A percentile compares a stretch with the other conserved stretches of the same genome.
Conservation (phyloP, 2,113 vertebrate genomes). For the Carassius carassius region DNA sequence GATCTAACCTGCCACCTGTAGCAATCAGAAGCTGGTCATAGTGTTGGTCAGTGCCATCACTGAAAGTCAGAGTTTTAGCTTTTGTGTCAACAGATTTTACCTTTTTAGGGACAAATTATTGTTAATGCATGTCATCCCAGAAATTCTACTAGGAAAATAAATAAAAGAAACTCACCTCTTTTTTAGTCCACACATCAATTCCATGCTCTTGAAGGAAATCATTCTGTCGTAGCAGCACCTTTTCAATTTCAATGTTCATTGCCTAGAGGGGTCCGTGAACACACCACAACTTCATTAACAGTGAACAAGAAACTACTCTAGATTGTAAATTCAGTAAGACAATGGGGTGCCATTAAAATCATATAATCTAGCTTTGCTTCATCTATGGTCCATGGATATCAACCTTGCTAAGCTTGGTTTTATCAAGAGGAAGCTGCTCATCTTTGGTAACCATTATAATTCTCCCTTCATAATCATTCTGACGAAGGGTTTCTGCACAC, state of each 20-base stretch:
- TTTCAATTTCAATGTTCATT: conserved; percentile 75
- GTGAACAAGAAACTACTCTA: background rate
- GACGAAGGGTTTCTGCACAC: conserved; percentile 86
- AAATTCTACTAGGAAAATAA: background rate
- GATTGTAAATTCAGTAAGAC: background rate
- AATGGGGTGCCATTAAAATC: background rate
- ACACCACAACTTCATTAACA: background rate
- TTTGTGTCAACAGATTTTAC: conserved; percentile 72
- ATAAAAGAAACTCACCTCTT: conserved; percentile 72
- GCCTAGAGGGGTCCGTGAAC: conserved; percentile 62
- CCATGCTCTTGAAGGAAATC: conserved; percentile 76
- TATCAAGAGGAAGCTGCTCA: conserved; percentile 79
- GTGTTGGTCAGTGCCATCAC: conserved; percentile 71
- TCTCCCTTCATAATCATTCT: conserved; percentile 81
- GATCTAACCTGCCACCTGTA: conserved; percentile 80
- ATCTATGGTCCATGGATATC: background rate
- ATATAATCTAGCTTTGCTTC: background rate
- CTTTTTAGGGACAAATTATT: conserved; percentile 64
- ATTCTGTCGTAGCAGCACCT: conserved; percentile 72
- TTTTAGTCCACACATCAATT: conserved; percentile 82
- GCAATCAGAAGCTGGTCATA: conserved; percentile 84
- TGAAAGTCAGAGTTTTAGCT: conserved; percentile 71
- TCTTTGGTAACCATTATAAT: conserved; percentile 84
- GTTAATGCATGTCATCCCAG: background rate
- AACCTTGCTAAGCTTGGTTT: conserved; percentile 87